Evolutionary conservation across 23 tunicate genomes (phyloP), one percentile per base, ranked within the genome.

Genomic region (Oikopleura dioica): DNA sequence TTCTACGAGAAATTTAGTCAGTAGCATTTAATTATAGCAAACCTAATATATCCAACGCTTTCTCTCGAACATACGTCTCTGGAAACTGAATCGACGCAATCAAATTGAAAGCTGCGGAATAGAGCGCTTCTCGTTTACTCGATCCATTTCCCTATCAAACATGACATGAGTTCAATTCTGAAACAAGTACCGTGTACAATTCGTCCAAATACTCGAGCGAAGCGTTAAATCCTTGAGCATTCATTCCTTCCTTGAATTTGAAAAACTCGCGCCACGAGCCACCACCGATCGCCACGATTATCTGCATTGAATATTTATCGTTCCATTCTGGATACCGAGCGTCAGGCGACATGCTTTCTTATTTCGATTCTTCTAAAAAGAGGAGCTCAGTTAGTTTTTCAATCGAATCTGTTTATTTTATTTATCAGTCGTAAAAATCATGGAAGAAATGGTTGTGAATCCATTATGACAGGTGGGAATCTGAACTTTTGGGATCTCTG

Each of bases 41-140:
- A n/a, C n/a, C n/a, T n/a, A n/a, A n/a, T 12, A 63, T 63, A 31
- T 63, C 72, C 29, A 63, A 31, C 32, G 26, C 72, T 63, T 63
- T 63, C 5, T 63, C 72, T 63, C 26, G 16, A 31, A 63, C 26
- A 21, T 16, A 2, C 26, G 16, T 28, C 4, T 23, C 30, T 16
- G 32, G 2, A 28, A 63, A 12, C 4, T 63, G 30, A 23, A 12
- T 31, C 33, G 33, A 12, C 26, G 16, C 26, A 31, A 63, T 63
- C 29, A 63, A 31, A 63, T 63, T 63, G 26, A 63, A 63, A 63
- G 30, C 26, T 24, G 72, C 72, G 2, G 16, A 12, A 63, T 63
- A 31, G 5, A 63, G 72, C 29, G 72, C 72, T 28, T 63, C 72
- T 23, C 72, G 72, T 28, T 63, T 63, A 28, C 72, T 63, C 29